Percentiles rank a stretch among this genome's conserved stretches.
Evolutionary conservation across 2,888 invertebrate species (phyloP).

Genomic region (Troides oblongomaculatus): DNA sequence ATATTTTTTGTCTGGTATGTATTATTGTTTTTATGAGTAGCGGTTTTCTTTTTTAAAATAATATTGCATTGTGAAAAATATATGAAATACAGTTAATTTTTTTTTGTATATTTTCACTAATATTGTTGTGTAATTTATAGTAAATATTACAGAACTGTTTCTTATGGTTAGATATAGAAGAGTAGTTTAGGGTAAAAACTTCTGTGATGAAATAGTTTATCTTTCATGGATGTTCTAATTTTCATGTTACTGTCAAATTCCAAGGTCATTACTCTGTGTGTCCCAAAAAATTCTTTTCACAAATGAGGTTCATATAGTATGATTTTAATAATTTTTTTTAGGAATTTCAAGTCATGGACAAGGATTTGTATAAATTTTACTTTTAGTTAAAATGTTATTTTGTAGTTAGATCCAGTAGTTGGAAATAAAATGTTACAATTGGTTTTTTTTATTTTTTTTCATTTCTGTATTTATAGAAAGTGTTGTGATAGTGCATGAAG

Average conservation of each 20-base stretch:
- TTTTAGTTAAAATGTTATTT: background rate
- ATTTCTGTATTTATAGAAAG: background rate
- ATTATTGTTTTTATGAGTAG: too few species aligned
- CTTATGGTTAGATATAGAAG: background rate
- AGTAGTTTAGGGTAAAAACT: constrained; percentile 12
- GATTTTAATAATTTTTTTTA: too few species aligned
- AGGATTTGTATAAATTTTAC: background rate
- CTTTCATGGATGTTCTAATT: constrained; percentile 1
- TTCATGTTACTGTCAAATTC: background rate
- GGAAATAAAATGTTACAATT: background rate
- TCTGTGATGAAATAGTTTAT: constrained; percentile 25
- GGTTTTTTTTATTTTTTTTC: background rate
- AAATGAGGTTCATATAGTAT: too few species aligned
- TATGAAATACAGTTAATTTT: background rate
- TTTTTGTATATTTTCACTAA: background rate
- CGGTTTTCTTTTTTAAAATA: background rate
- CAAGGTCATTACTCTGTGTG: background rate
- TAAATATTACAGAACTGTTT: background rate
- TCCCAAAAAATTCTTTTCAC: background rate
- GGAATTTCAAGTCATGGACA: too few species aligned
- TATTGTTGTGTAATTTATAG: background rate
- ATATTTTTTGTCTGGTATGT: too few species aligned
- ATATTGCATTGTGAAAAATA: background rate
- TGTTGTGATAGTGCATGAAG: too few species aligned
- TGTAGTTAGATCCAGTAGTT: background rate